phyloP scores from a whole-genome alignment of 2,797 vertebrate genomes.

The Ibycter americanus region DNA sequence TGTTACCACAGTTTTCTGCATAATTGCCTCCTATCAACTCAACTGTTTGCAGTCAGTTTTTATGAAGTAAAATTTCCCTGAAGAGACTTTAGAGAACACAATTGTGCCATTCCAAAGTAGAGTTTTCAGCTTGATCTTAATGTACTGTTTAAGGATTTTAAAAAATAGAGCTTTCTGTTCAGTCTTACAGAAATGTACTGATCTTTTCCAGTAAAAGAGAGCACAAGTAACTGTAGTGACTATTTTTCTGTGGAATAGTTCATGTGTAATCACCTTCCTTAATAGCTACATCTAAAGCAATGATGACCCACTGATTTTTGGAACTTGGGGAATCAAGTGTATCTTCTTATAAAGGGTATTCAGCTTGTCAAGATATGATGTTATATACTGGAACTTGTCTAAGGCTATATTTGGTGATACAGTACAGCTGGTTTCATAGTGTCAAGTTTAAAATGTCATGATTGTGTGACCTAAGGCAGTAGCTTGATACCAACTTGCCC shows the following conservation, averaged over 20 bases:
- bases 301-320: neutral
- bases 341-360: neutral
- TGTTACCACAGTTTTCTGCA: neutral
- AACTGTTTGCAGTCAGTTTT: neutral
- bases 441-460: neutral
- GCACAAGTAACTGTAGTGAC: neutral
- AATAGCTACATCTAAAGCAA: neutral
- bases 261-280: neutral
- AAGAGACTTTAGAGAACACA: neutral
- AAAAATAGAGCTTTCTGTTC: neutral
- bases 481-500: neutral
- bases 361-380: neutral
- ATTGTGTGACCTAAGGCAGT: neutral
- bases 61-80: neutral
- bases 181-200: neutral
- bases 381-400: neutral
- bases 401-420: neutral
- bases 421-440: neutral
- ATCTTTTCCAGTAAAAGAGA: neutral
- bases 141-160: neutral
- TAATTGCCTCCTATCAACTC: neutral
- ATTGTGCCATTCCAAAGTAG: neutral
- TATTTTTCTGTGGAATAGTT: neutral
- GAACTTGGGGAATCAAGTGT: neutral
- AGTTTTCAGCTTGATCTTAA: neutral